Evolutionary conservation across 2,797 vertebrate genomes (phyloP), one percentile per base, ranked within the genome.

Genomic region (Agapornis canus): DNA sequence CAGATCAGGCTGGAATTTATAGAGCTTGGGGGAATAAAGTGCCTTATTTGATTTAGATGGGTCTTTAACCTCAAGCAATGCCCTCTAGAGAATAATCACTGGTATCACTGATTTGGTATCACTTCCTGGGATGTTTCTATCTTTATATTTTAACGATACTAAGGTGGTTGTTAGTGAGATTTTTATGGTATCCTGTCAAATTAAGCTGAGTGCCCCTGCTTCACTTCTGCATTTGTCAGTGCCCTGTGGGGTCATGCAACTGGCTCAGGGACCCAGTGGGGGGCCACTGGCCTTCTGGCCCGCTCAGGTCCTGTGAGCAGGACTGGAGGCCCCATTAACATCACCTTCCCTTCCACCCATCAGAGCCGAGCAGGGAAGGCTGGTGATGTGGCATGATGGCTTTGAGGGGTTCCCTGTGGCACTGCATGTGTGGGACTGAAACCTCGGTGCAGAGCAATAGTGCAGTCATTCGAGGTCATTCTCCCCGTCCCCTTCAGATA

Each of bases 21-120:
- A 51, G 52, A 90, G 45, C 69, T 82, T 90, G 77, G 65, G 92
- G 87, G 39, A 76, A 82, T 91, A 76, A 94, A 94, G 61, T 92
- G 83, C 60, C 75, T 91, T 87, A 76, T 91, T 94, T 91, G 56
- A 94, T 94, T 95, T 94, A 82, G 91, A 71, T 61, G 60, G 73
- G 73, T 95, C 90, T 94, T 93, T 86, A 91, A 88, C 95, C 80
- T 89, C 80, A 54, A 78, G 90, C 13, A 0, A 37, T 86, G 51
- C 52, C 75, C 66, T 90, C 86, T 76, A 32, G 83, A 92, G 90
- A 94, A 52, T 73, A 90, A 60, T 54, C 56, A 48, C 65, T 89
- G 78, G 56, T 57, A 35, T 57, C 32, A 16, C 32, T 16, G 52
- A 47, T 92, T 92, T 92, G 83, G 57, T 92, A 11, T 75, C 22